Conservation (phyloP, 2,888 invertebrate species). For the Acrocyrtus sp. region DNA sequence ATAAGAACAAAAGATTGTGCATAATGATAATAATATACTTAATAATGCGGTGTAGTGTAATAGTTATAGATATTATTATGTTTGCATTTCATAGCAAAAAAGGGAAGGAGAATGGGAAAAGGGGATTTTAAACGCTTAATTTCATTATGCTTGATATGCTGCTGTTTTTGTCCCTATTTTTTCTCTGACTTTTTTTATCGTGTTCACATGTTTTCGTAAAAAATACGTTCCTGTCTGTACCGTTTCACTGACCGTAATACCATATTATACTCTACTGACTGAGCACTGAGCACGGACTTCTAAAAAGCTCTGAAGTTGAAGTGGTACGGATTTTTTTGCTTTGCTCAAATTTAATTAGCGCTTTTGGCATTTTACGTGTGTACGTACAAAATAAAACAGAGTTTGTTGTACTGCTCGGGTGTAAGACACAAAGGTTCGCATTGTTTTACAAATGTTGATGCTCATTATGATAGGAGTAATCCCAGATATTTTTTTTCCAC, state of each 20-base stretch:
- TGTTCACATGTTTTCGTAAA: neutral
- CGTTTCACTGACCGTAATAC: slow-evolving; percentile 6
- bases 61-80: neutral
- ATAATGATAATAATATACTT: slow-evolving; percentile 46
- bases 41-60: slow-evolving; percentile 34
- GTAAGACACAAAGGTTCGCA: neutral
- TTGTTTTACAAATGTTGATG: neutral
- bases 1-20: slow-evolving; percentile 35
- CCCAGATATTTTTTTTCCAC: neutral
- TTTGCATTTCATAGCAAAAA: too few relatives aligned
- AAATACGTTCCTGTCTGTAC: slow-evolving; percentile 5
- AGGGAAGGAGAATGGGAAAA: neutral
- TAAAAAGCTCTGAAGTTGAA: too few relatives aligned
- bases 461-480: neutral
- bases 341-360: slow-evolving; percentile 28
- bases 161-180: too few relatives aligned
- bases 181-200: neutral
- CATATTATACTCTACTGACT: slow-evolving; percentile 4
- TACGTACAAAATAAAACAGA: slow-evolving; percentile 1
- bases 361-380: slow-evolving; percentile 24
- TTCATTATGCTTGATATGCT: too few relatives aligned
- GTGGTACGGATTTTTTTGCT: neutral
- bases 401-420: slow-evolving; percentile 2
- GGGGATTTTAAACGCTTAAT: slow-evolving; percentile 9
- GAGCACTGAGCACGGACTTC: too few relatives aligned